A percentile compares a stretch with the other conserved stretches of the same genome.
Evolutionary conservation across 2,888 invertebrate genomes (phyloP).

Genomic region (Idaea dimidiata): DNA sequence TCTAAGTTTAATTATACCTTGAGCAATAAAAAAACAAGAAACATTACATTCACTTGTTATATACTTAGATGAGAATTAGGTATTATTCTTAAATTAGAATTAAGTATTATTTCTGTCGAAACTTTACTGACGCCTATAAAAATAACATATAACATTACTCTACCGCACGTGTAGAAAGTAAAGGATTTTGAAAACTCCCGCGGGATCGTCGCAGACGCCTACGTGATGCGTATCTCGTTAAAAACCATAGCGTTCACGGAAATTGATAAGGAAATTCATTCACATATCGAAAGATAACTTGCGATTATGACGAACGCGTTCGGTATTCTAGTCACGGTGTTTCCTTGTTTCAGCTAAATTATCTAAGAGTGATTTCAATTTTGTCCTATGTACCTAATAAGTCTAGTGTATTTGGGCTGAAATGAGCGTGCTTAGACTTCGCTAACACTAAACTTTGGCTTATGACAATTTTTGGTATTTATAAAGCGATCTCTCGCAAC

Average conservation of each 20-base stretch:
- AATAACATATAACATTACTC: neutral
- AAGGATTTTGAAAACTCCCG: neutral
- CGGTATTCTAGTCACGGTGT: neutral
- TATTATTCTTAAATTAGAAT: too few species aligned
- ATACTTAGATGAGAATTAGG: too few species aligned
- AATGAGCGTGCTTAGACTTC: too few species aligned
- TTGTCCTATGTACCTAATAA: too few species aligned
- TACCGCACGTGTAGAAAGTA: neutral
- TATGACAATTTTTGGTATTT: too few species aligned
- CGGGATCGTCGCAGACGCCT: neutral
- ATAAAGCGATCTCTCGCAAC: too few species aligned
- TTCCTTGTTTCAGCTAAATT: neutral
- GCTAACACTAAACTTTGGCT: too few species aligned
- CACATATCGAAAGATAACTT: neutral
- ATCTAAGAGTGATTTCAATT: too few species aligned
- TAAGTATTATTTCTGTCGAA: neutral
- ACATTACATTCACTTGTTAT: too few species aligned
- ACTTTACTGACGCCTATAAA: neutral
- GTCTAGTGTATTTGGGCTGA: too few species aligned
- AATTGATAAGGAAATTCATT: neutral
- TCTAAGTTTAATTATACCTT: too few species aligned
- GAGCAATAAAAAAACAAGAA: too few species aligned
- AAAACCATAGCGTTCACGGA: neutral
- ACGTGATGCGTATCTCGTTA: neutral
- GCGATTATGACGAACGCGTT: neutral